phyloP scores from a whole-genome alignment of 2,113 vertebrate genomes.

The Rhizomys pruinosus region DNA sequence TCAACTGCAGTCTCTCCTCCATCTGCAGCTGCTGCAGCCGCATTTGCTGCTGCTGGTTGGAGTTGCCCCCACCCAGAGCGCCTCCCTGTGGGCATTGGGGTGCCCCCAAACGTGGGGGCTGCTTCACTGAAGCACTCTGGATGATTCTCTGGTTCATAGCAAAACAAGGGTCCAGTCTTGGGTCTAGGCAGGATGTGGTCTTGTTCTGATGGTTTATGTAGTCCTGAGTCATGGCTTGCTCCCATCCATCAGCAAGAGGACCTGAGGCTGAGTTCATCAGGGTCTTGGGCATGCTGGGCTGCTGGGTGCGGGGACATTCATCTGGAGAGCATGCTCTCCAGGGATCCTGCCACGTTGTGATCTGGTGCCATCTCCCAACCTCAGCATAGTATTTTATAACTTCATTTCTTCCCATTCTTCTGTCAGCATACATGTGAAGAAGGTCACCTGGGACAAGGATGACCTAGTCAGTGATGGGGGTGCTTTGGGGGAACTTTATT shows the following conservation, averaged over 20 bases:
- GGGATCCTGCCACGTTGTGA: no score
- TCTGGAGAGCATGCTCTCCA: no score
- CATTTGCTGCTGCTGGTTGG: conserved; percentile 92
- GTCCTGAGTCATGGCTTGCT: conserved; percentile 98
- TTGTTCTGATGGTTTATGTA: conserved; percentile 99
- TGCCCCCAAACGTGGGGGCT: conserved; percentile 91
- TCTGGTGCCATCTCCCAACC: no score
- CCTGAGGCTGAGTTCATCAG: no score
- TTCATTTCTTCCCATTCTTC: no score
- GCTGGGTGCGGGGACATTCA: no score
- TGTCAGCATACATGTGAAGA: no score
- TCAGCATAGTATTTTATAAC: no score
- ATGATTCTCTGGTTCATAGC: conserved; percentile 96
- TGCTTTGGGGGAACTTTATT: no score
- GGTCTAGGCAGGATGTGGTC: conserved; percentile 99
- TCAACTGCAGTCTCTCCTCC: conserved; percentile 95
- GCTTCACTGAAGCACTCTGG: conserved; percentile 96
- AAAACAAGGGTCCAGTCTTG: conserved; percentile 96
- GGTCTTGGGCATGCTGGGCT: no score
- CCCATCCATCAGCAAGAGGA: conserved; percentile 98
- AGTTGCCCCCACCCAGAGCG: conserved; percentile 87
- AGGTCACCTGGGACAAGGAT: no score
- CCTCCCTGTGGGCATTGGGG: conserved; percentile 91
- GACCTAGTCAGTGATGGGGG: no score
- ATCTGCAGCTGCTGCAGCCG: conserved; percentile 96